These are phyloP conservation scores for Tenrec ecaudatus DNA, from an alignment of 2,113 vertebrate genomes.

Conservation along the genomic window DNA sequence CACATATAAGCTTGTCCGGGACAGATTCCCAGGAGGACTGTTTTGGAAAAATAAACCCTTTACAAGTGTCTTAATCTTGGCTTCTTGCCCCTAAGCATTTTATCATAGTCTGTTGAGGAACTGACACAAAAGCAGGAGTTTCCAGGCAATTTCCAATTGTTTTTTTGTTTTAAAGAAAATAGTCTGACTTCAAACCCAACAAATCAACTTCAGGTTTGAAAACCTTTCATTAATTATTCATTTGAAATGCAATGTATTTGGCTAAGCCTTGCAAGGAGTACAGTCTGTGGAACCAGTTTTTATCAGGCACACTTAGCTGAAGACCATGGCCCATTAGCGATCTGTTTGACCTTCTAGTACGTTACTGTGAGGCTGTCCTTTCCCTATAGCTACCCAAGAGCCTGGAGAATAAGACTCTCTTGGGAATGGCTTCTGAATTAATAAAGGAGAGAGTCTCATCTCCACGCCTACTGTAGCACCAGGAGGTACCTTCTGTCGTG, in stretches of 20 bases:
- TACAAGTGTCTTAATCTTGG: neutral
- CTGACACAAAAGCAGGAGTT: neutral
- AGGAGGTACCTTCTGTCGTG: neutral
- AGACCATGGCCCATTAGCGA: neutral
- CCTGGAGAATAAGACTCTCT: neutral
- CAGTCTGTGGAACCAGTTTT: neutral
- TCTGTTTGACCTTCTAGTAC: neutral
- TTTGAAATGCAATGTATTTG: conserved; percentile 6
- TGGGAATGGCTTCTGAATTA: conserved; percentile 8
- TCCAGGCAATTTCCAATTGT: neutral
- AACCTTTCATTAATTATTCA: conserved; percentile 24
- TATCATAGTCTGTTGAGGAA: conserved; percentile 31
- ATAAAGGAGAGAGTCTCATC: neutral
- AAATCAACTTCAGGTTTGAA: neutral
- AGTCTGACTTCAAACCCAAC: neutral
- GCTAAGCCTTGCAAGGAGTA: neutral
- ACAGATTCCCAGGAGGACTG: neutral
- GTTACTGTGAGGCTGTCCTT: neutral
- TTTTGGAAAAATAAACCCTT: conserved; percentile 46
- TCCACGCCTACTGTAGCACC: neutral
- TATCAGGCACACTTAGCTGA: conserved; percentile 6
- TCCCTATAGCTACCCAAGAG: neutral
- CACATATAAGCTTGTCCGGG: neutral
- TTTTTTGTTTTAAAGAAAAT: neutral
- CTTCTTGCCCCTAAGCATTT: neutral